Evolutionary conservation across 2,888 invertebrate species (phyloP), one percentile per base, ranked within the genome.

Genomic region (Spialia ferax): DNA sequence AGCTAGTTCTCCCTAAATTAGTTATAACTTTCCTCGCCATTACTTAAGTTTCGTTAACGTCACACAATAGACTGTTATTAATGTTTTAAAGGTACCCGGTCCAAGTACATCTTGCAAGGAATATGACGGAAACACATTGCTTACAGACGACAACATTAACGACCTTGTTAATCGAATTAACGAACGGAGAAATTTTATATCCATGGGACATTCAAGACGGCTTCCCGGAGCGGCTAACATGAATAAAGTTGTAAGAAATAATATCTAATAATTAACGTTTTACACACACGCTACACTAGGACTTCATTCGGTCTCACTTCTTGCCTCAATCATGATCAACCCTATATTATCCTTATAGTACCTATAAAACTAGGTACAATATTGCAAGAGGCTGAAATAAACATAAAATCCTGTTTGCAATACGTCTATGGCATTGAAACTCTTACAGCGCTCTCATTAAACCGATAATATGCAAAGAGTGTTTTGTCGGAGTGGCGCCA

Each of bases 161-260:
- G 78, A 81, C 13, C 81, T 93, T 45, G 71, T 91, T 20, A 74
- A 80, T 54, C 85, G 79, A 75, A 86, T 93, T 18, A 93, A 93
- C 71, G 83, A 86, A 61, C 82, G 84, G 55, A 81, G 93, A 72
- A 86, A 89, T 74, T 88, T 84, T 70, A 79, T 93, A 26, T 91
- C 93, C 13, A 72, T 77, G 71, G 91, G 91, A 1, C 70, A 78
- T 13, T 82, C 87, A 1, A 84, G 77, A 67, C 76, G 77, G 26
- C 75, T 91, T 15, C 89, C 91, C 0, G 79, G 80, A 54, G 91
- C 91, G 13, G 91, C 91, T 18, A 89, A 93, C 72, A 93, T 93
- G 91, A 87, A 81, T 62, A 88, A 87, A 85, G 77, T 92, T 66
- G 92, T 93, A 72, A 79, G 86, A 73, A 55, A 45, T 32, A 64